Percentiles rank a stretch among this genome's conserved stretches.
Conservation (phyloP, 2,888 invertebrate genomes). For the Andrena flavipes region DNA sequence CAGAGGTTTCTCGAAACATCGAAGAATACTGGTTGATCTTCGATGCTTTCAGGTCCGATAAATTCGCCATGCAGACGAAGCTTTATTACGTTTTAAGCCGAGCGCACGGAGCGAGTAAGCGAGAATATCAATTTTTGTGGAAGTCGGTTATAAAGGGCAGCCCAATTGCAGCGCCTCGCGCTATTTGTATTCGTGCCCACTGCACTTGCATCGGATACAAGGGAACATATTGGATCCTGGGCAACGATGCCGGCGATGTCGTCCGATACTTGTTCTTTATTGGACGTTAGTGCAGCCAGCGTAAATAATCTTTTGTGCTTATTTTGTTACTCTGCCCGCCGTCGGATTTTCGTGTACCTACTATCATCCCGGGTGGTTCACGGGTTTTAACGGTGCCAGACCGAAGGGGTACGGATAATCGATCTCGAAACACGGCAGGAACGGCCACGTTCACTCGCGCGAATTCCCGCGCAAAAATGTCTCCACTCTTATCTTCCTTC, state of each 20-base stretch:
- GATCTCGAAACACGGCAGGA: background rate
- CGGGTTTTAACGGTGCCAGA: conserved; percentile 24
- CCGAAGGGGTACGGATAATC: conserved; percentile 14
- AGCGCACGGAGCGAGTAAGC: conserved; percentile 44
- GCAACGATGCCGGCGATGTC: conserved; percentile 57
- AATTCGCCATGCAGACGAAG: conserved; percentile 47
- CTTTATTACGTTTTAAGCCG: conserved; percentile 65
- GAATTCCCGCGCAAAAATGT: no score
- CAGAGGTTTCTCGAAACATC: background rate
- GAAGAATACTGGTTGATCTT: conserved; percentile 28
- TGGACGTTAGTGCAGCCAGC: conserved; percentile 69
- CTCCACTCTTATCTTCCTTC: background rate
- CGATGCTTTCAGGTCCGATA: conserved; percentile 37
- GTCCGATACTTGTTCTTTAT: conserved; percentile 70
- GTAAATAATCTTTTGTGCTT: conserved; percentile 72
- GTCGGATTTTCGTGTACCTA: conserved; percentile 48
- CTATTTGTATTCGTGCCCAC: conserved; percentile 69
- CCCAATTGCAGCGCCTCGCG: conserved; percentile 41
- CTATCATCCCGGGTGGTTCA: conserved; percentile 41
- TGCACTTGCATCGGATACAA: conserved; percentile 68
- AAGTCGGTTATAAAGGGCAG: conserved; percentile 56
- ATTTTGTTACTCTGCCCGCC: conserved; percentile 67
- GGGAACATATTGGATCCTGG: conserved; percentile 68
- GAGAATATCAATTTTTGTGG: conserved; percentile 69
- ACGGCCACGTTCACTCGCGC: no score